phyloP scores from a whole-genome alignment of 1,140 invertebrate genomes.

The Goniozus legneri region DNA sequence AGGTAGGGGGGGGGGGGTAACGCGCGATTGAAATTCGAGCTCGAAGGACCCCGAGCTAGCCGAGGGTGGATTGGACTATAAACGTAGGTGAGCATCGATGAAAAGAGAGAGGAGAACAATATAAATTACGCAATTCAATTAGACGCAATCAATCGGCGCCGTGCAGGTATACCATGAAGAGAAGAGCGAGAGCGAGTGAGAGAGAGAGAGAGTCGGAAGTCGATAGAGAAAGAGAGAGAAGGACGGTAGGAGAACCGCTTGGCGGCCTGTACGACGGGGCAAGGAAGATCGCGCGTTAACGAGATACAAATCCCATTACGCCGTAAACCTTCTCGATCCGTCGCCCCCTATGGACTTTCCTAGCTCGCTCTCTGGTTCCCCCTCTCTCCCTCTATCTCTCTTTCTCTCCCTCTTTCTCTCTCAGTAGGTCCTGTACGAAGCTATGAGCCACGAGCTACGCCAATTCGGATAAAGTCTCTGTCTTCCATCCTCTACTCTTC shows the following conservation, averaged over 20 bases:
- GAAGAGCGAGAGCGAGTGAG: slow-evolving; percentile 9
- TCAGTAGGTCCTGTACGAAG: slow-evolving; percentile 18
- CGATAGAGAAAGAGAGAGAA: slow-evolving; percentile 6
- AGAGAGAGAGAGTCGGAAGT: slow-evolving; percentile 1
- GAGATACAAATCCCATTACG: slow-evolving; percentile 58
- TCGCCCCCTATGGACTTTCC: slow-evolving; percentile 48
- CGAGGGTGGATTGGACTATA: too few relatives aligned
- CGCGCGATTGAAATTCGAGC: too few relatives aligned
- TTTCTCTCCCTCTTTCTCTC: too few relatives aligned
- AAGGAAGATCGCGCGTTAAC: slow-evolving; percentile 55
- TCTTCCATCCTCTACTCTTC: slow-evolving; percentile 14
- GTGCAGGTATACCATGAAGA: slow-evolving; percentile 16
- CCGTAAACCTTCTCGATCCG: slow-evolving; percentile 52
- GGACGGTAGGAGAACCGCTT: slow-evolving; percentile 29
- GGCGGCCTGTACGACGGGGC: slow-evolving; percentile 42
- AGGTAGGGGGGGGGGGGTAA: slow-evolving; percentile 7
- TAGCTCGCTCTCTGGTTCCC: too few relatives aligned
- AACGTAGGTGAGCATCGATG: too few relatives aligned
- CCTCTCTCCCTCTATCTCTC: too few relatives aligned
- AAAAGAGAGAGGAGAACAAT: slow-evolving; percentile 23
- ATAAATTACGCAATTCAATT: slow-evolving; percentile 48
- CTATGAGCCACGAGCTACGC: slow-evolving; percentile 47
- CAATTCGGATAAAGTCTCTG: slow-evolving; percentile 50
- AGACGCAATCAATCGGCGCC: slow-evolving; percentile 44
- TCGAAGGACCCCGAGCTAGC: too few relatives aligned